A percentile compares a stretch with the other conserved stretches of the same genome.
Evolutionary conservation across 2,113 vertebrate species (phyloP).

Genomic region (Oenanthe melanoleuca): DNA sequence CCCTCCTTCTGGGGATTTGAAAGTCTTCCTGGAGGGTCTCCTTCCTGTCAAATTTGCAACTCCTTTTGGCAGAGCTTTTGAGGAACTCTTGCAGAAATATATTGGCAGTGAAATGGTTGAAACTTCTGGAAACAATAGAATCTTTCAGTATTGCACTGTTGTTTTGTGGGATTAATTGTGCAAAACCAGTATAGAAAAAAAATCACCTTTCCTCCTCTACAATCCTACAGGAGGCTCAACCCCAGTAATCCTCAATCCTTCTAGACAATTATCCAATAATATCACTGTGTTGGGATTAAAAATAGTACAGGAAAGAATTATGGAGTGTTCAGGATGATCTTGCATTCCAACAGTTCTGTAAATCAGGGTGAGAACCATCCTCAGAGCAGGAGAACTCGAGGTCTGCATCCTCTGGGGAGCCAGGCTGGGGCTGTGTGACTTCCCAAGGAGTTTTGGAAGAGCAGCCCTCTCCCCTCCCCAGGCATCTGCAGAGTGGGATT

Average conservation of each 20-base stretch:
- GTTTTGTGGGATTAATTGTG: neutral
- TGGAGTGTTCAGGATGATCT: neutral
- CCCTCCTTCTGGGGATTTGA: neutral
- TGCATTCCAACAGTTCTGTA: neutral
- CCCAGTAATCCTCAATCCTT: neutral
- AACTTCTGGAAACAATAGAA: neutral
- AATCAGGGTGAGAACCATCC: neutral
- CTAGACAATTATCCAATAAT: neutral
- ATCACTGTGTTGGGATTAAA: neutral
- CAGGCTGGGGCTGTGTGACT: neutral
- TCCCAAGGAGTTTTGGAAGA: neutral
- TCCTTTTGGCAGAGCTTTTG: conserved; percentile 20
- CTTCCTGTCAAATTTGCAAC: conserved; percentile 13
- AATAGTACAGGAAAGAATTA: neutral
- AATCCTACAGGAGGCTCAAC: neutral
- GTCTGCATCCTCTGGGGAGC: neutral
- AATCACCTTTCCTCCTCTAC: neutral
- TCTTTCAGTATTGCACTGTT: neutral
- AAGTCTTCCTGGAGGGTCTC: neutral
- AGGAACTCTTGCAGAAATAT: neutral
- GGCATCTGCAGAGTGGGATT: conserved; percentile 52
- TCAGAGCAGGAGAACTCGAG: neutral
- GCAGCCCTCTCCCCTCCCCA: neutral
- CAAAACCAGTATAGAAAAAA: neutral
- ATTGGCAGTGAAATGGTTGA: neutral